Conservation (phyloP, 1,140 invertebrate species). For the Drosophila setifemur region DNA sequence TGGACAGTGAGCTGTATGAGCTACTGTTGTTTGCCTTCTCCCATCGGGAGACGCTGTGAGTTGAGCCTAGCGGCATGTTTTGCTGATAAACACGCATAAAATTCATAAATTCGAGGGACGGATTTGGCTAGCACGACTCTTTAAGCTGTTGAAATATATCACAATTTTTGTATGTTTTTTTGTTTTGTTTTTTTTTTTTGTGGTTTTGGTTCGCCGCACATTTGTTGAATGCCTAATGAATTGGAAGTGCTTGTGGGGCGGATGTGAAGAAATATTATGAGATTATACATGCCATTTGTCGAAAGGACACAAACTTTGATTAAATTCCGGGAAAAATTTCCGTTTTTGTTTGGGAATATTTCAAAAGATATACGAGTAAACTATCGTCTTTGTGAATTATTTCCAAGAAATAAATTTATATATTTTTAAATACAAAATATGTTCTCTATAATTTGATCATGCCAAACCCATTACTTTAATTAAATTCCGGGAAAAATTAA, state of each 20-base stretch:
- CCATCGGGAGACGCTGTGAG: slow-evolving; percentile 8
- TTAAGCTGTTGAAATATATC: slow-evolving; percentile 65
- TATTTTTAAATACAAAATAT: too few species aligned
- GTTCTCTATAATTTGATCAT: too few species aligned
- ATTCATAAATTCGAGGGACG: slow-evolving; percentile 67
- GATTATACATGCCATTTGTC: not conserved
- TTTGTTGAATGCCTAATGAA: slow-evolving; percentile 61
- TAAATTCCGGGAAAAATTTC: too few species aligned
- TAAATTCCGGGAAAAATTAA: too few species aligned
- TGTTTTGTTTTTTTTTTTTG: too few species aligned
- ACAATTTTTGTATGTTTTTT: too few species aligned
- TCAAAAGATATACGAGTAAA: too few species aligned
- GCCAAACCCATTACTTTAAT: too few species aligned
- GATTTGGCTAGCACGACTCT: slow-evolving; percentile 43
- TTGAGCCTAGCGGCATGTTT: slow-evolving; percentile 58
- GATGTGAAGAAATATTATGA: not conserved
- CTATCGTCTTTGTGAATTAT: too few species aligned
- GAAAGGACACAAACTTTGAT: too few species aligned
- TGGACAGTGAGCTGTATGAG: slow-evolving; percentile 7
- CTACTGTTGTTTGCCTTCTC: slow-evolving; percentile 19
- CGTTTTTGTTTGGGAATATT: too few species aligned
- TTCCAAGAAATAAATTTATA: too few species aligned
- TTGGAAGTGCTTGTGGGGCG: slow-evolving; percentile 4
- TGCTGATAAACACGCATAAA: slow-evolving; percentile 75
- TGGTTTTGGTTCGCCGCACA: slow-evolving; percentile 28